A percentile compares a stretch with the other conserved stretches of the same genome.
Evolutionary conservation across 1,140 invertebrate species (phyloP).

Genomic region (Helicoverpa armigera): DNA sequence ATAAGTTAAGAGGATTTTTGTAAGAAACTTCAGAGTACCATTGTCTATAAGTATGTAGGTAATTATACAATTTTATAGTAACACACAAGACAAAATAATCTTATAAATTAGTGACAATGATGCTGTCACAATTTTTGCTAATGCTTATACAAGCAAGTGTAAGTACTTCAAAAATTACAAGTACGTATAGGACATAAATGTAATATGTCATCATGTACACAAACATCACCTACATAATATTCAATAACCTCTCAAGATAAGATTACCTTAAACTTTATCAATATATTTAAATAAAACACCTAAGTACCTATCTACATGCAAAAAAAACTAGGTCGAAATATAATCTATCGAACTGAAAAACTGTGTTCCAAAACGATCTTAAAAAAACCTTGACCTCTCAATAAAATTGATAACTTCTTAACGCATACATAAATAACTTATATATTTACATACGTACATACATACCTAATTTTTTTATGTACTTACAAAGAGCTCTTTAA

Average conservation of each 20-base stretch:
- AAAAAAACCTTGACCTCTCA: conserved; percentile 11
- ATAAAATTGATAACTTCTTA: conserved; percentile 8
- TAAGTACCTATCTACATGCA: not conserved
- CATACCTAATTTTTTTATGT: conserved; percentile 8
- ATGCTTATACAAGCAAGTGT: not conserved
- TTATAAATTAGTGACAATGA: no score
- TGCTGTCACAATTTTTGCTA: no score
- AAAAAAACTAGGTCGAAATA: conserved; percentile 2
- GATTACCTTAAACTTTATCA: conserved; percentile 23
- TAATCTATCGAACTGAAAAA: no score
- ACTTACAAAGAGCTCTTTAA: conserved; percentile 7
- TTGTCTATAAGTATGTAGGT: no score
- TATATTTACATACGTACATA: not conserved
- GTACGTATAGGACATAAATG: conserved; percentile 3
- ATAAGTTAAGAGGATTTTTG: not conserved
- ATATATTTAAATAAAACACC: not conserved
- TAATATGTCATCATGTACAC: conserved; percentile 21
- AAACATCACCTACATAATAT: not conserved
- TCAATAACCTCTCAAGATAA: conserved; percentile 20
- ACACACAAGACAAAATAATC: no score
- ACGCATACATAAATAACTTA: not conserved
- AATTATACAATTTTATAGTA: no score
- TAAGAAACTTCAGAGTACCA: no score
- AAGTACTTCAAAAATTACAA: not conserved
- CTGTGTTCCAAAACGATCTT: conserved; percentile 5